Base-by-base conservation (phyloP, 1,140 invertebrate genomes). In the Drosophila athabasca region DNA sequence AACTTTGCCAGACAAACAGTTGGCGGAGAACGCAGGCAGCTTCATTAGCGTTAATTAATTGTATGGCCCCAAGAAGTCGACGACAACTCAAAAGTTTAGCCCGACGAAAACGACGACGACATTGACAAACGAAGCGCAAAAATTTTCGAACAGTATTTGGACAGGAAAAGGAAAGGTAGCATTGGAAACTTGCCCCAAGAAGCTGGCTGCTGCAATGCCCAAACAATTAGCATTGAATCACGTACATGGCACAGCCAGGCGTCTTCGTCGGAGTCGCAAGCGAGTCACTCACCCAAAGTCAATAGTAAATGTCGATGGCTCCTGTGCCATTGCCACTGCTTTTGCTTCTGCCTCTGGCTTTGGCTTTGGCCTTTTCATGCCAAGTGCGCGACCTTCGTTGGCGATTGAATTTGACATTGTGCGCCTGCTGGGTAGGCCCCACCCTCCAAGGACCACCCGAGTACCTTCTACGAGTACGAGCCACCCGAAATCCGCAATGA, bases 11-110 rank as follows among this genome's bases (percentile, higher is more conserved):
- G 43, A 69, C 50, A 72, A 64, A 46, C 62, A 53, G 4, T 39
- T 11, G 39, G 31, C 51, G 45, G 58, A 15, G 45, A 52, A 26
- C 52, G 44, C 57, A 48, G 49, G 55, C 79, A 72, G 67, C 76
- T 88, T 88, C 83, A 88, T 88, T 88, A 88, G 79, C 76, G 79
- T 73, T 88, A 88, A 88, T 88, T 88, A 87, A 88, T 88, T 83
- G 78, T 59, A 76, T 76, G 71, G 76, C 71, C 83, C 67, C 62
- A 65, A 82, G 79, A 79, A 82, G 82, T 62, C 59, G 52, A 54
- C 43, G 43, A 67, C 46, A 49, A 62, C 58, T 66, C 66, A 50
- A 66, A 87, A 76, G 57, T 88, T 76, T 41, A 58, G 19, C 50
- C 11, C 35, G 8, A 8, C 29, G 24, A 26, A 3, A 3, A 26